Evolutionary conservation across 2,888 invertebrate genomes (phyloP), one percentile per base, ranked within the genome.

Genomic region (Callyntrura guangdongensis): DNA sequence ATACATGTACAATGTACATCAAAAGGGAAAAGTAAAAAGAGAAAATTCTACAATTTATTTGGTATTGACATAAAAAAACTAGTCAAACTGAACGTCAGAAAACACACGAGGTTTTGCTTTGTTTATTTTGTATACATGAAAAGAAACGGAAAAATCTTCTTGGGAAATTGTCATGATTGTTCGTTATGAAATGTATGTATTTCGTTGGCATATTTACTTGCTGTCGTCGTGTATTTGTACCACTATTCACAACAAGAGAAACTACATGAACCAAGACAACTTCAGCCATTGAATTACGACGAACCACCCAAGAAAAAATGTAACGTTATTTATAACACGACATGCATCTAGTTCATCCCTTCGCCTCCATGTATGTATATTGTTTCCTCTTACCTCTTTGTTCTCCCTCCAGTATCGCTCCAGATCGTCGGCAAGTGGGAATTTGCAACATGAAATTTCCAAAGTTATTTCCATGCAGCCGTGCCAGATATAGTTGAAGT

Each of bases 381-480:
- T n/a, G n/a, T 27, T 79, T 8, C 25, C 3, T 36, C 56, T 74
- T 95, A 98, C 98, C 95, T 97, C 96, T 95, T 97, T 97, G 95
- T 99, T 99, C 93, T 98, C 97, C 92, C 97, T 96, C 99, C 99
- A 99, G 95, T 98, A 98, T 93, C 97, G 96, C 25, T 96, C 96
- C 74, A 99, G 95, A 94, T 98, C 97, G 91, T 96, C 96, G 0
- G 97, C 97, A 0, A 97, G 97, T 1, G 99, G 99, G 95, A 97
- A 99, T 95, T 99, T 99, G 95, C 99, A 99, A 95, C 99, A 99
- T 0, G 98, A 98, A 87, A 99, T 96, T 95, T 99, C 99, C 69
- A 99, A 95, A 0, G 99, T 98, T n/a, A 99, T 96, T 95, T 99
- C 99, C 98, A 99, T 98, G 95, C 98, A 98, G 14, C 98, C 98